Percentiles rank a stretch among this genome's conserved stretches.
Conservation (phyloP, 2,797 vertebrate genomes). For the Microhierax caerulescens region DNA sequence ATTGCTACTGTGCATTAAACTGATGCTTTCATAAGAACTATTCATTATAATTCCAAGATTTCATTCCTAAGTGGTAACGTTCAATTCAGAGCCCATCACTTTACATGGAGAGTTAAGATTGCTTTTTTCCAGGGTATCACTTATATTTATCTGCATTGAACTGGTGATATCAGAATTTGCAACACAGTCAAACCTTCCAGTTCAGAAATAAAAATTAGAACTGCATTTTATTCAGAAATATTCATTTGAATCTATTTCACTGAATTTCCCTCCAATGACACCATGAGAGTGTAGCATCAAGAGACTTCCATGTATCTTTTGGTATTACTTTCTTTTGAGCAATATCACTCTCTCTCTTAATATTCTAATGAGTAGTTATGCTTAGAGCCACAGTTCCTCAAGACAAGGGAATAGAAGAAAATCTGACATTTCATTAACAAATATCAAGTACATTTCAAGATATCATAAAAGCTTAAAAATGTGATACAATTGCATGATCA, state of each 20-base stretch:
- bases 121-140: not conserved
- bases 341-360: not conserved
- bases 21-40: slow-evolving; percentile 29
- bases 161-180: not conserved
- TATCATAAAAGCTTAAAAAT: not conserved
- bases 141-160: not conserved
- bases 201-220: not conserved
- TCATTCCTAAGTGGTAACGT: not conserved
- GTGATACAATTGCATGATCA: not conserved
- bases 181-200: not conserved
- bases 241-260: not conserved
- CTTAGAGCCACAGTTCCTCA: not conserved
- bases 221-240: not conserved
- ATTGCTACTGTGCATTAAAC: slow-evolving; percentile 49
- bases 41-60: slow-evolving; percentile 34
- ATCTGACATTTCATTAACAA: not conserved
- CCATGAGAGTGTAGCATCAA: not conserved
- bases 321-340: not conserved
- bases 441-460: not conserved
- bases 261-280: not conserved
- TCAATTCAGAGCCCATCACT: slow-evolving; percentile 10
- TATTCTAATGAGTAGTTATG: not conserved
- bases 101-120: not conserved
- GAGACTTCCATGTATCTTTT: not conserved
- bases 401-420: not conserved